These are phyloP conservation scores for Calliphora vicina DNA, from an alignment of 1,140 invertebrate genomes.

Conservation along the genomic window DNA sequence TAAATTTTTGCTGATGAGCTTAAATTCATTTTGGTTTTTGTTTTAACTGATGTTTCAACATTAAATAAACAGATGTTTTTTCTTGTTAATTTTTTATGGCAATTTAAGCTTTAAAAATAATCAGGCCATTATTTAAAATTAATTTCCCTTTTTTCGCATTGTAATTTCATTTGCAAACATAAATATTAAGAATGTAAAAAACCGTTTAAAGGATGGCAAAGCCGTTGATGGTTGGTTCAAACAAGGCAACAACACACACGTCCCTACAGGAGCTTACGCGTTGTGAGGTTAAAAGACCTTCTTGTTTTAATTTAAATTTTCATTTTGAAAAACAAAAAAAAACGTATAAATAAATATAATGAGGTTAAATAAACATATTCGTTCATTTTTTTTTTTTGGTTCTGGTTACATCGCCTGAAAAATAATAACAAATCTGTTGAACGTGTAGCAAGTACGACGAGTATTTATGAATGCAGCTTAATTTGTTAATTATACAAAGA, in stretches of 20 bases:
- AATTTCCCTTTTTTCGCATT: conserved; percentile 19
- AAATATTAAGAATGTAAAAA: conserved; percentile 31
- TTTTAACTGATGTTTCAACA: background rate
- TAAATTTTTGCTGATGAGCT: background rate
- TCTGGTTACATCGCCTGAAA: background rate
- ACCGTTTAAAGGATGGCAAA: background rate
- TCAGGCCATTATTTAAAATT: conserved; percentile 28
- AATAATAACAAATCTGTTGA: conserved; percentile 8
- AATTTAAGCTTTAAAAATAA: conserved; percentile 23
- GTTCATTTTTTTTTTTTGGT: background rate
- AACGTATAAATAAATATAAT: conserved; percentile 3
- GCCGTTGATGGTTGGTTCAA: background rate
- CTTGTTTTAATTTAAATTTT: background rate
- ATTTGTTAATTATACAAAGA: conserved; percentile 35
- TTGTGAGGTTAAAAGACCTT: background rate
- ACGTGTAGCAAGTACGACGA: background rate
- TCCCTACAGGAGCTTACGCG: background rate
- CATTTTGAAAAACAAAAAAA: background rate
- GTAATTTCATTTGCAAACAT: conserved; percentile 26
- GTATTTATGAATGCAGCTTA: conserved; percentile 30
- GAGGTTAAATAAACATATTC: conserved; percentile 29
- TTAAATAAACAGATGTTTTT: conserved; percentile 1
- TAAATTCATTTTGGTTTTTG: background rate
- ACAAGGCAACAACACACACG: background rate
- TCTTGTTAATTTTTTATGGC: background rate